Evolutionary conservation across 2,888 invertebrate genomes (phyloP), one percentile per base, ranked within the genome.

Genomic region (Diplazon laetatorius): DNA sequence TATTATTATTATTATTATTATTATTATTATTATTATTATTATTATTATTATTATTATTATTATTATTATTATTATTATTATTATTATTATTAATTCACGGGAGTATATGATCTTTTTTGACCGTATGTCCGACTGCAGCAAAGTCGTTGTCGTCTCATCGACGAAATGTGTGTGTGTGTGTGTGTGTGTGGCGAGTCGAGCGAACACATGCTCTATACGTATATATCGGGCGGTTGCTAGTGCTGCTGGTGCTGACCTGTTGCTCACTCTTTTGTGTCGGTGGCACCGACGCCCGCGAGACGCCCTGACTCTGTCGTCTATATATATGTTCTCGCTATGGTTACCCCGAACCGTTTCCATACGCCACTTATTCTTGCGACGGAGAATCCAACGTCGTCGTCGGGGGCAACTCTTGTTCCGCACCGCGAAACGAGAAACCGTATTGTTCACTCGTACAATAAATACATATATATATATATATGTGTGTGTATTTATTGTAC

Each of bases 221-320:
- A n/a, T n/a, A n/a, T n/a, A n/a, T n/a, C n/a, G n/a, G n/a, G n/a
- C n/a, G n/a, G n/a, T n/a, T n/a, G n/a, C n/a, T n/a, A n/a, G n/a
- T n/a, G n/a, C 62, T 81, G 78, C 81, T 77, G 81, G 16, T n/a
- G n/a, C 87, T 88, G 87, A 88, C 87, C 87, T 88, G 87, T 88
- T 88, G 87, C 87, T 82, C 86, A 84, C 85, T 85, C 87, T 87
- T 87, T 87, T 87, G 83, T 83, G 86, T 85, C 83, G 85, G 83
- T 82, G 66, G 77, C 63, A 71, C 74, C 69, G 52, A n/a, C 55
- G 70, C 74, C 65, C 46, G 52, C n/a, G n/a, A n/a, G n/a, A 30
- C 55, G 50, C 30, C 6, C 30, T 55, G 48, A 52, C 63, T 55
- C 44, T 57, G 62, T 12, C n/a, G 37, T 20, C 9, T n/a, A 20